Evolutionary conservation across 2,888 invertebrate genomes (phyloP).

Genomic region (Argyresthia goedartella): DNA sequence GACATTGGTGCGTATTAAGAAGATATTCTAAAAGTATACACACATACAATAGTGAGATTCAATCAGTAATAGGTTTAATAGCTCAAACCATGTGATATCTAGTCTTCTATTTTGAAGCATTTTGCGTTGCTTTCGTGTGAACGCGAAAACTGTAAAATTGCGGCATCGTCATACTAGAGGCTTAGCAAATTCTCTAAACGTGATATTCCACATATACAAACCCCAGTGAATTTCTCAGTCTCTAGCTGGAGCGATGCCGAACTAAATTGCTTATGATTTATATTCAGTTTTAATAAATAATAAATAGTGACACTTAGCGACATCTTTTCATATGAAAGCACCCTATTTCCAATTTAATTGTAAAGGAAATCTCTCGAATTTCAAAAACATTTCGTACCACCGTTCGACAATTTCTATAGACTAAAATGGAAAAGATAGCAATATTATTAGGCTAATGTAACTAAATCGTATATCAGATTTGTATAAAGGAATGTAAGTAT

Average conservation of each 20-base stretch:
- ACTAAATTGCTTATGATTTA: background rate
- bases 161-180: background rate
- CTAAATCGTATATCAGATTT: slow-evolving; percentile 66
- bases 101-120: slow-evolving; percentile 33
- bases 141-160: background rate
- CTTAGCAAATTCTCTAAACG: background rate
- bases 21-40: slow-evolving; percentile 3
- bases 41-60: slow-evolving; percentile 14
- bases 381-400: slow-evolving; percentile 31
- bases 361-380: slow-evolving; percentile 20
- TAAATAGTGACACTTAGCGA: slow-evolving; percentile 1
- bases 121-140: background rate
- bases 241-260: background rate
- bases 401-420: slow-evolving; percentile 61
- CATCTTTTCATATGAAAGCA: slow-evolving; percentile 5
- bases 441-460: slow-evolving; percentile 67
- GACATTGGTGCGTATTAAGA: slow-evolving; percentile 2
- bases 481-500: slow-evolving; percentile 58
- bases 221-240: too few relatives aligned
- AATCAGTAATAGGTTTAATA: slow-evolving; percentile 40
- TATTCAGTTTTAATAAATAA: background rate
- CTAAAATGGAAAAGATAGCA: slow-evolving; percentile 69
- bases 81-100: slow-evolving; percentile 70
- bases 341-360: slow-evolving; percentile 3
- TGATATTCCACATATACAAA: too few relatives aligned